Conservation (phyloP, 1,140 invertebrate genomes). For the Cydia amplana region DNA sequence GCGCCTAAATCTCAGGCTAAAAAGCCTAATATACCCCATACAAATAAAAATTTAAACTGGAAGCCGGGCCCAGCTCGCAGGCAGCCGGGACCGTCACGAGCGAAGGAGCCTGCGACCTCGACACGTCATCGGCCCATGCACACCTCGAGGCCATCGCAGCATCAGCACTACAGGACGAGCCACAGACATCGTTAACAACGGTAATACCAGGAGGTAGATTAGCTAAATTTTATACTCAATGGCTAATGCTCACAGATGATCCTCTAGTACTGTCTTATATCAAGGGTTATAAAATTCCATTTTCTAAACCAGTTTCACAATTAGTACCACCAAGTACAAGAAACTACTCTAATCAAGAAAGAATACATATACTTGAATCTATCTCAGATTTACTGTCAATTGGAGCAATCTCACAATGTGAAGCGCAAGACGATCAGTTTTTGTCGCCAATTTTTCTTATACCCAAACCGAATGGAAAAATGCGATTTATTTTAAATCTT, state of each 20-base stretch:
- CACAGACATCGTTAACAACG: background rate
- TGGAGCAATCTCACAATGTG: constrained; percentile 14
- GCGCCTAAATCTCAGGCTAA: background rate
- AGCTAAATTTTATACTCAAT: background rate
- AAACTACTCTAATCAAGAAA: background rate
- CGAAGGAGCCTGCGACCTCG: background rate
- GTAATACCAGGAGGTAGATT: background rate
- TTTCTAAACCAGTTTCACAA: constrained; percentile 6
- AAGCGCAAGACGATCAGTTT: background rate
- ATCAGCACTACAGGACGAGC: background rate
- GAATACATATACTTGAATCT: background rate
- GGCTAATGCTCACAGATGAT: constrained; percentile 2
- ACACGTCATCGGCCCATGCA: background rate
- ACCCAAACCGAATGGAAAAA: constrained; percentile 10
- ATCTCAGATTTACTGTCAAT: constrained; percentile 1
- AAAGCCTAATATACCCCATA: background rate
- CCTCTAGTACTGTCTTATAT: background rate
- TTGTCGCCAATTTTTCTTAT: constrained; percentile 16
- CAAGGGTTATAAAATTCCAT: constrained; percentile 1
- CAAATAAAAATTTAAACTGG: background rate
- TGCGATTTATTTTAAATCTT: constrained; percentile 29
- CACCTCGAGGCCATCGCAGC: background rate
- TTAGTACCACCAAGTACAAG: background rate
- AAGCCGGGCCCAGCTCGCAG: background rate
- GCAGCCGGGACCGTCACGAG: too few relatives aligned